A percentile compares a stretch with the other conserved stretches of the same genome.
These are phyloP conservation scores for Anarsia innoxiella DNA, from an alignment of 2,888 invertebrate species.

Conservation along the genomic window DNA sequence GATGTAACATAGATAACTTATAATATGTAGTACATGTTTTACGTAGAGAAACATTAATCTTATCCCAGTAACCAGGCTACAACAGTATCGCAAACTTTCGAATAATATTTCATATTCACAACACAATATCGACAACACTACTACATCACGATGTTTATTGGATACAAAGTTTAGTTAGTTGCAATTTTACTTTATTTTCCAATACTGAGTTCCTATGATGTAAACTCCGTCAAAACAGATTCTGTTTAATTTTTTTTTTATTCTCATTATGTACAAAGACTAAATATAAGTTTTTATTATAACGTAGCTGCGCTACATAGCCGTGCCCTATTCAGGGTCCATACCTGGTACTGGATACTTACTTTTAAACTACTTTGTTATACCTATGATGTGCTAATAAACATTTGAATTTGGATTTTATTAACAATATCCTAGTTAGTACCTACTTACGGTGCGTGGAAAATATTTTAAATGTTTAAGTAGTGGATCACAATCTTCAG, in stretches of 20 bases:
- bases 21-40: no score
- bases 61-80: background rate
- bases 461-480: no score
- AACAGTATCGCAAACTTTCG: background rate
- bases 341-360: no score
- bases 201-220: no score
- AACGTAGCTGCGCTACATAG: background rate
- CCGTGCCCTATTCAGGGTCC: no score
- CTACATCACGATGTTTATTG: background rate
- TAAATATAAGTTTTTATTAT: background rate
- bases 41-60: background rate
- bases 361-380: no score
- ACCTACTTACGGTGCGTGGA: no score
- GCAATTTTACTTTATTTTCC: background rate
- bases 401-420: no score
- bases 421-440: no score
- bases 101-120: slow-evolving; percentile 11
- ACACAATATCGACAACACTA: background rate
- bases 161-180: background rate
- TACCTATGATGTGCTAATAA: no score
- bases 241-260: background rate
- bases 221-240: background rate
- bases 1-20: no score
- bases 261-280: background rate
- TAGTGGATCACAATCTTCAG: no score